These are phyloP conservation scores for Todiramphus saurophagus DNA, from an alignment of 2,113 vertebrate species.

Conservation along the genomic window DNA sequence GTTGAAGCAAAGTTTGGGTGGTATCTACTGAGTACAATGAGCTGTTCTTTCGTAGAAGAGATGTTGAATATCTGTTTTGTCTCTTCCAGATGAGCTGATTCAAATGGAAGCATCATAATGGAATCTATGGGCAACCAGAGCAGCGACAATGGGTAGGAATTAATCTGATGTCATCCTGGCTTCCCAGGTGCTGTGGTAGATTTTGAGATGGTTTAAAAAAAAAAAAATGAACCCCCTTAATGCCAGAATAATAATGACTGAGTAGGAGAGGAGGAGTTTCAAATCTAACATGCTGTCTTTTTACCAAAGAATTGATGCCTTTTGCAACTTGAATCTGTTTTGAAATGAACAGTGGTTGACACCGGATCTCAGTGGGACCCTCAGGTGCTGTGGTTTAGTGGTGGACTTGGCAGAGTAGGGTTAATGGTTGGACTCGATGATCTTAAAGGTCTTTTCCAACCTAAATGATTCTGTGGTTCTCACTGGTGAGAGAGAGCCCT, in stretches of 20 bases:
- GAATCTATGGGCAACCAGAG: background rate
- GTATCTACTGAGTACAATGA: background rate
- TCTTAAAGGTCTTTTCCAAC: background rate
- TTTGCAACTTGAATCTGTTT: background rate
- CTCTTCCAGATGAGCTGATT: slow-evolving; percentile 63
- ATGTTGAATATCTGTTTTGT: background rate
- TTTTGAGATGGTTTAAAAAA: background rate
- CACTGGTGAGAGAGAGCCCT: too few species aligned
- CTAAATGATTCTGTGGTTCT: background rate
- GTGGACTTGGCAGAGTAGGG: background rate
- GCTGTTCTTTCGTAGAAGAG: background rate
- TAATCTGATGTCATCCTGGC: background rate
- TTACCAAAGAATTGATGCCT: background rate
- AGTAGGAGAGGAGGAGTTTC: background rate
- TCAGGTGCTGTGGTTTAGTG: background rate
- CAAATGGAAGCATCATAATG: slow-evolving; percentile 25
- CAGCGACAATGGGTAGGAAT: slow-evolving; percentile 30
- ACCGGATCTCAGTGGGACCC: background rate
- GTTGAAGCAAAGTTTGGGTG: background rate
- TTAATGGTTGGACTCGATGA: background rate
- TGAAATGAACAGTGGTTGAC: background rate
- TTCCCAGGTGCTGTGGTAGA: background rate
- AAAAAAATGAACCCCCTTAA: background rate
- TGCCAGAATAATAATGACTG: background rate
- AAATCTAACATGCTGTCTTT: background rate